These are phyloP conservation scores for Polymixis flavicincta DNA, from an alignment of 2,888 invertebrate genomes.

Conservation along the genomic window DNA sequence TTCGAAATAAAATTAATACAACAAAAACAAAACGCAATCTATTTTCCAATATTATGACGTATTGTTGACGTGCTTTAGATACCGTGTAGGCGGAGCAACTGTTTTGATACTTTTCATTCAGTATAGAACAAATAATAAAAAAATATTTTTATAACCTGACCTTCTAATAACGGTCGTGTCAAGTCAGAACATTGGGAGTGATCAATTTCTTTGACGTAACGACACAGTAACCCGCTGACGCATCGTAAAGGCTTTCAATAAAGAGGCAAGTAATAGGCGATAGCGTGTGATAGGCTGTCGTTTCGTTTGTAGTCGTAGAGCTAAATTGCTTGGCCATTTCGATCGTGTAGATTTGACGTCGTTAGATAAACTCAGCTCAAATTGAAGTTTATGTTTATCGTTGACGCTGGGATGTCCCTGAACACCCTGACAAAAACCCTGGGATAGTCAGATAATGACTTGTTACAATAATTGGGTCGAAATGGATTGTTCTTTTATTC, in stretches of 20 bases:
- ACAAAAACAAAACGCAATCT: conserved; percentile 34
- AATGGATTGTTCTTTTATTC: neutral
- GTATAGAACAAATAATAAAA: conserved; percentile 22
- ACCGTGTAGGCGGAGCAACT: conserved; percentile 39
- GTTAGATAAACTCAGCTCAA: neutral
- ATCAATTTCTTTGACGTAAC: conserved; percentile 78
- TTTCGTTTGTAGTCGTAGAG: conserved; percentile 20
- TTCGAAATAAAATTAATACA: conserved; percentile 17
- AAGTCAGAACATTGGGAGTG: conserved; percentile 66
- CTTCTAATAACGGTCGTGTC: conserved; percentile 47
- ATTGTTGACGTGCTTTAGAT: conserved; percentile 19
- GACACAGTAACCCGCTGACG: conserved; percentile 72
- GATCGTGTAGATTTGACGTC: conserved; percentile 8
- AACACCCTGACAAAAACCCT: neutral
- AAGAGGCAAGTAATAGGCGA: conserved; percentile 60
- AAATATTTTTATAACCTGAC: conserved; percentile 43
- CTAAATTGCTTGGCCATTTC: neutral
- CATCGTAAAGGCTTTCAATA: conserved; percentile 76
- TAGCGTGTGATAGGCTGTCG: conserved; percentile 32
- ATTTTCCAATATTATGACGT: conserved; percentile 46
- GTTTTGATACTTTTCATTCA: conserved; percentile 52
- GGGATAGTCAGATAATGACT: too few species aligned
- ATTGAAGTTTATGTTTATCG: neutral
- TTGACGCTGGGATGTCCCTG: neutral
- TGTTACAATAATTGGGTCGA: neutral